Evolutionary conservation across 2,797 vertebrate species (phyloP).

Genomic region (Microctenopoma steveboyesi): DNA sequence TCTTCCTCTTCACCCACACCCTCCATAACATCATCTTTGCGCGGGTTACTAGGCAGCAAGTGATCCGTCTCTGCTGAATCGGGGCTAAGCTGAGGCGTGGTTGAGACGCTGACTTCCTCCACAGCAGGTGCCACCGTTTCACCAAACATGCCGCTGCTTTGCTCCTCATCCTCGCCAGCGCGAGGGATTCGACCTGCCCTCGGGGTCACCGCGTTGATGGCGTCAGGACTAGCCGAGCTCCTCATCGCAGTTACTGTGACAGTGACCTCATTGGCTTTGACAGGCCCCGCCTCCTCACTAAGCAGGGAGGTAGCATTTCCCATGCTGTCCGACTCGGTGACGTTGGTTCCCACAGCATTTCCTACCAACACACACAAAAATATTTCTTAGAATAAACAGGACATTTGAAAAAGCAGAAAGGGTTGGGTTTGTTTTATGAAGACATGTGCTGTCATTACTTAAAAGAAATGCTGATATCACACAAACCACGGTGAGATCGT

Average conservation of each 20-base stretch:
- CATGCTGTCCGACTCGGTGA: constrained; percentile 56
- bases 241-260: constrained; percentile 53
- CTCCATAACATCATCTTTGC: constrained; percentile 28
- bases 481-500: background rate
- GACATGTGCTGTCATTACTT: background rate
- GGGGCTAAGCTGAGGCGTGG: constrained; percentile 63
- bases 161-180: constrained; percentile 83
- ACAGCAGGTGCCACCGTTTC: constrained; percentile 44
- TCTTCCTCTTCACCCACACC: constrained; percentile 54
- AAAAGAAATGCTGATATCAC: constrained; percentile 5
- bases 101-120: constrained; percentile 44
- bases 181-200: constrained; percentile 61
- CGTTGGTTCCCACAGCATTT: constrained; percentile 59
- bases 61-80: constrained; percentile 81
- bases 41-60: constrained; percentile 69
- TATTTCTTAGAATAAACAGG: background rate
- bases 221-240: constrained; percentile 44
- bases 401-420: background rate
- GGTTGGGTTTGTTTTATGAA: background rate
- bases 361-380: constrained; percentile 71
- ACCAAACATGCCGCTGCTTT: constrained; percentile 88
- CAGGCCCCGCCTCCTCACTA: constrained; percentile 57
- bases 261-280: constrained; percentile 59
- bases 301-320: constrained; percentile 71
- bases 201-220: constrained; percentile 57